Evolutionary conservation across 2,888 invertebrate species (phyloP), one percentile per base, ranked within the genome.

Genomic region (Limenitis camilla): DNA sequence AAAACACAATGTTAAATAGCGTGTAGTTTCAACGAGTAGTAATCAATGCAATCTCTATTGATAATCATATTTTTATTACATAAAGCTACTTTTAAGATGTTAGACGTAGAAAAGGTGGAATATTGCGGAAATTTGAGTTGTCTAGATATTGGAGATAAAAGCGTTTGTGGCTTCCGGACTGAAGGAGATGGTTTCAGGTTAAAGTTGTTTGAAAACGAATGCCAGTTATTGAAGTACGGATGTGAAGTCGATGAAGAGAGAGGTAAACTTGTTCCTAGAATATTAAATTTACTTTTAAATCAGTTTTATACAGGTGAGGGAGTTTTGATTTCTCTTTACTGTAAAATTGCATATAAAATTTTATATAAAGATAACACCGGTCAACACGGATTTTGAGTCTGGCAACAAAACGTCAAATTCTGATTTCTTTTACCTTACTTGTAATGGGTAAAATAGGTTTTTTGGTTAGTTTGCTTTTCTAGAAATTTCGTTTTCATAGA

Each of bases 151-250:
- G 40, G 44, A 1, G 38, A 56, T 2, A 41, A 42, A 0, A 54
- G 47, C 30, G 78, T 78, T 1, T 85, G 84, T 56, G 84, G 81
- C 0, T 59, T 79, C 0, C 67, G 71, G 10, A 60, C 62, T 2
- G 71, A 74, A 36, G 65, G 64, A 0, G 60, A 63, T 0, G 69
- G 70, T 0, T 66, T 67, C 32, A 61, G 63, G 0, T 51, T 79
- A 6, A 78, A 65, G 53, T 8, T 71, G n/a, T 85, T 84, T 60
- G 60, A 71, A 27, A 77, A 71, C 46, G 77, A 78, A 60, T 85
- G 85, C 56, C 64, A 70, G 6, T 58, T 85, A 33, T 44, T 79
- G 28, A 68, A 70, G 44, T 76, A 70, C 59, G 80, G 78, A 0
- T 85, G 85, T 55, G 52, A 56, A 27, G 75, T 71, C 7, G 61